Base-by-base conservation (phyloP, 2,888 invertebrate species). In the Lydus trimaculatus region DNA sequence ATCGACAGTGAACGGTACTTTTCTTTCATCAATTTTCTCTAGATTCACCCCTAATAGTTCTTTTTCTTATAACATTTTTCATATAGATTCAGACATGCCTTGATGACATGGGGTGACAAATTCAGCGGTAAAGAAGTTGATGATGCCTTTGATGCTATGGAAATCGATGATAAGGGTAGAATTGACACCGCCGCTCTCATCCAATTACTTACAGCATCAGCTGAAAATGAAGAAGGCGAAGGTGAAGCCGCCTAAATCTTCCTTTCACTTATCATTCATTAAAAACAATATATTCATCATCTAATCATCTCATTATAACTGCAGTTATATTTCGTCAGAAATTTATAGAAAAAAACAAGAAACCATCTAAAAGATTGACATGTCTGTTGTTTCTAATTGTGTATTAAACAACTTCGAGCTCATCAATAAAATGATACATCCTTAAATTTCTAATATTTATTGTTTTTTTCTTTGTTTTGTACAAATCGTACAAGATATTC, bases 51-150 rank as follows among this genome's bases (percentile, higher is more conserved):
- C 56, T 52, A 52, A 25, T 66, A n/a, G n/a, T n/a, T n/a, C n/a
- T n/a, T n/a, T 66, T 28, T 65, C 56, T 64, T 64, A 43, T 36
- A 48, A 31, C 63, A 67, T 62, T 67, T 73, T 72, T 69, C 3
- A 79, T 82, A 2, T 78, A 91, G 92, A 85, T 89, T 97, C 87
- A 93, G 95, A 87, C 94, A 94, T 87, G 94, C 95, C 80, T 90
- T 97, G 85, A 93, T 94, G 92, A 94, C 93, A 87, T 97, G 93
- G 91, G 96, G 97, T 78, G 96, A 97, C 85, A 96, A 95, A 88
- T 97, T 97, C 91, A 88, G 91, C 85, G 88, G 90, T 81, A 92
- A 94, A 85, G 96, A 96, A 86, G 93, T 94, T 82, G 94, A 96
- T 86, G 96, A 96, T 85, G 96, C 96, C 74, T 96, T 92, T 88